Evolutionary conservation across 2,888 invertebrate species (phyloP).

Genomic region (Drosophila acutilabella): DNA sequence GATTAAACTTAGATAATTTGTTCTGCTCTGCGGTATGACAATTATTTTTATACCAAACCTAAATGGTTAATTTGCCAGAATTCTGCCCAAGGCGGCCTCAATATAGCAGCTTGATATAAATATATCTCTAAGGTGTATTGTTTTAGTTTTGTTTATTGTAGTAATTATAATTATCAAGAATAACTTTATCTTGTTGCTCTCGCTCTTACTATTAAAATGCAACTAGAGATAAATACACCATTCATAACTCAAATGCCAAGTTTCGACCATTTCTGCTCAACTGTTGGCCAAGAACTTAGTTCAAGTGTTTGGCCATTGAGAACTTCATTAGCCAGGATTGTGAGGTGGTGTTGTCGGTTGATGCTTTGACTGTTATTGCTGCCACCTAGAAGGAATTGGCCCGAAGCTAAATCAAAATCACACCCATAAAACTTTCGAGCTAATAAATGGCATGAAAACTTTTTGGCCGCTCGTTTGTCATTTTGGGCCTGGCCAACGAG

Average conservation of each 20-base stretch:
- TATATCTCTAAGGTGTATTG: neutral
- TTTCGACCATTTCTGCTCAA: constrained; percentile 33
- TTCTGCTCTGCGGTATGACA: neutral
- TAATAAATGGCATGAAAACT: constrained; percentile 74
- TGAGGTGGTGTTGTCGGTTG: neutral
- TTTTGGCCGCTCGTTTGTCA: constrained; percentile 71
- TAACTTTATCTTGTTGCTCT: constrained; percentile 20
- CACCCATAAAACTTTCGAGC: constrained; percentile 71
- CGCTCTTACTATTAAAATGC: constrained; percentile 41
- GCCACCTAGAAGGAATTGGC: constrained; percentile 38
- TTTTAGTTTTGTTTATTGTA: constrained; percentile 30
- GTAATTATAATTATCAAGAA: constrained; percentile 53
- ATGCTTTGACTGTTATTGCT: constrained; percentile 7
- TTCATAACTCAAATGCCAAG: constrained; percentile 56
- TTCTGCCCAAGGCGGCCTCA: neutral
- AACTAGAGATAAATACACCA: constrained; percentile 50
- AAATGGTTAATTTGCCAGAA: neutral
- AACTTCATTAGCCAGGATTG: constrained; percentile 51
- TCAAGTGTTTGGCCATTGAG: constrained; percentile 42
- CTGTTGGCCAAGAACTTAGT: constrained; percentile 40
- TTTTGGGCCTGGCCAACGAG: constrained; percentile 51
- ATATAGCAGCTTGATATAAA: no score
- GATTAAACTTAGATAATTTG: no score
- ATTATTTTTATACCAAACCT: constrained; percentile 15
- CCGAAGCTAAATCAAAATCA: constrained; percentile 70